Conservation (phyloP, 2,113 vertebrate species). For the Prolemur simus region DNA sequence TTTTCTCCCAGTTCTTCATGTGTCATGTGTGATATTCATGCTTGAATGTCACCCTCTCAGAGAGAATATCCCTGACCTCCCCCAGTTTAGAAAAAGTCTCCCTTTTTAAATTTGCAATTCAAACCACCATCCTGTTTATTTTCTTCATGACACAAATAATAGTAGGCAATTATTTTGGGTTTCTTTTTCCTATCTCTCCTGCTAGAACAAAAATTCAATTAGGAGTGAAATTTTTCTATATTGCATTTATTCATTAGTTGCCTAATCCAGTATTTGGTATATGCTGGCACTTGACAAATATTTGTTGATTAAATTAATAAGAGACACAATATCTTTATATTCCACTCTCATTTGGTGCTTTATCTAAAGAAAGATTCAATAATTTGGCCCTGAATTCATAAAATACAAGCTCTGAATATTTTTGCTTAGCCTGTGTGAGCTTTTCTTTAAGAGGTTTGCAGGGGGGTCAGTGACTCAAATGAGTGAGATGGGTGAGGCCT, state of each 20-base stretch:
- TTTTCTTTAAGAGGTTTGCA: not conserved
- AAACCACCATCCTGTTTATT: not conserved
- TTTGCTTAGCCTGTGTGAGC: not conserved
- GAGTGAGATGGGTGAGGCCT: accelerated
- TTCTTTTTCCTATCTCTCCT: not conserved
- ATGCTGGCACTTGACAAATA: conserved; percentile 16
- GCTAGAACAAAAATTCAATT: conserved; percentile 46
- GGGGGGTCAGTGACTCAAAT: not conserved
- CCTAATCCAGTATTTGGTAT: conserved; percentile 8
- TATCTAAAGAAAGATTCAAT: not conserved
- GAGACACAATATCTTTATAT: not conserved
- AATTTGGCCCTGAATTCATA: not conserved
- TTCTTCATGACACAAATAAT: conserved; percentile 2
- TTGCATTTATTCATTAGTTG: not conserved
- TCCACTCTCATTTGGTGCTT: not conserved
- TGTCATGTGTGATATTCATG: not conserved
- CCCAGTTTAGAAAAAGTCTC: not conserved
- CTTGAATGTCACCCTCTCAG: not conserved
- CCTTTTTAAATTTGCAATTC: not conserved
- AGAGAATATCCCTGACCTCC: not conserved
- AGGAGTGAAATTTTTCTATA: not conserved
- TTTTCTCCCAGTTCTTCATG: not conserved
- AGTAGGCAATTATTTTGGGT: conserved; percentile 53
- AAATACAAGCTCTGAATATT: not conserved
- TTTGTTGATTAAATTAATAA: conserved; percentile 54